phyloP scores from a whole-genome alignment of 2,888 invertebrate genomes.

The Cephus nigrinus region DNA sequence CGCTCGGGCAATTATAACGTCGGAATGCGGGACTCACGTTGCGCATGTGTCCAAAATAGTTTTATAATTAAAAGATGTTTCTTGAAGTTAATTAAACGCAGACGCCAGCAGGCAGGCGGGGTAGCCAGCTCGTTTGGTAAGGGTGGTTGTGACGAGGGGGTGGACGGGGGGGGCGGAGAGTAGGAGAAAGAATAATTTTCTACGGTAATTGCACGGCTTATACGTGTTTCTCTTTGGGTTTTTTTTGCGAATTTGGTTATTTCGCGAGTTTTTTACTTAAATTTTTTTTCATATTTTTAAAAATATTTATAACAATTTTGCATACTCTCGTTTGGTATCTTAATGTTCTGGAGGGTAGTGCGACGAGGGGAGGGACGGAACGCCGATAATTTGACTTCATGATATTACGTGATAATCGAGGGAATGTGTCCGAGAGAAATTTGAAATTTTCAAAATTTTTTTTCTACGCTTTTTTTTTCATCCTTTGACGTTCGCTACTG shows the following conservation, averaged over 20 bases:
- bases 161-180: background rate
- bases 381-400: no score
- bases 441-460: background rate
- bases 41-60: slow-evolving; percentile 36
- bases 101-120: slow-evolving; percentile 8
- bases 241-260: background rate
- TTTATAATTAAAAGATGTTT: slow-evolving; percentile 55
- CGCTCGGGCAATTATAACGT: slow-evolving; percentile 8
- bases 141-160: background rate
- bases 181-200: slow-evolving; percentile 50
- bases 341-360: background rate
- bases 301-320: background rate
- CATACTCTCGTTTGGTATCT: no score
- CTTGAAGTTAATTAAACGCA: slow-evolving; percentile 57
- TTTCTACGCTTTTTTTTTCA: background rate
- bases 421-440: background rate
- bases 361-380: no score
- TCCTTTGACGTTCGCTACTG: background rate
- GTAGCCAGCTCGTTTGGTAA: slow-evolving; percentile 10
- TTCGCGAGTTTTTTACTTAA: no score
- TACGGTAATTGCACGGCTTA: slow-evolving; percentile 52
- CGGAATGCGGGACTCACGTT: background rate
- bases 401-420: no score
- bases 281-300: background rate
- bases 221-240: background rate